phyloP scores from a whole-genome alignment of 2,888 invertebrate genomes.

The Melanotus villosus region DNA sequence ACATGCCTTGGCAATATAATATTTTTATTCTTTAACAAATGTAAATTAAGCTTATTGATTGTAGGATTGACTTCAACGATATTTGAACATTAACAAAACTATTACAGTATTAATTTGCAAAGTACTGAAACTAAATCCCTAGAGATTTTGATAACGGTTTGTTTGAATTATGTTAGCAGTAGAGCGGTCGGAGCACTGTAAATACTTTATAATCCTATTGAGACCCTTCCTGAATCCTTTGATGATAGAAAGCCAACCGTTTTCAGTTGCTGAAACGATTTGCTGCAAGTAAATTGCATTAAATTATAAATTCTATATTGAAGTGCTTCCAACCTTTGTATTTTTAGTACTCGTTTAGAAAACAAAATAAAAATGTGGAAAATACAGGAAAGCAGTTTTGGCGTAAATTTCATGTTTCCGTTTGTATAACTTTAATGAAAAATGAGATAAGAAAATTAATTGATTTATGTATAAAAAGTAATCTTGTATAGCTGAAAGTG shows the following conservation, averaged over 20 bases:
- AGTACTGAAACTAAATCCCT: conserved; percentile 41
- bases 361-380: not conserved
- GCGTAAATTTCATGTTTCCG: too few relatives aligned
- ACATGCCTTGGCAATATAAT: too few relatives aligned
- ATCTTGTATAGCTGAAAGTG: too few relatives aligned
- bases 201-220: conserved; percentile 50
- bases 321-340: conserved; percentile 17
- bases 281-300: conserved; percentile 44
- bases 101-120: conserved; percentile 44
- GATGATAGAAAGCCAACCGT: conserved; percentile 47
- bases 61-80: not conserved
- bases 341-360: not conserved
- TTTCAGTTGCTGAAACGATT: conserved; percentile 43
- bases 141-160: conserved; percentile 45
- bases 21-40: too few relatives aligned
- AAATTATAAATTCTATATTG: conserved; percentile 35
- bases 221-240: conserved; percentile 46
- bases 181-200: conserved; percentile 43
- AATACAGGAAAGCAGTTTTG: too few relatives aligned
- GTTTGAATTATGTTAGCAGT: conserved; percentile 46
- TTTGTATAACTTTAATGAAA: too few relatives aligned
- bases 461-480: too few relatives aligned
- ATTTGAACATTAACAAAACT: conserved; percentile 37
- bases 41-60: too few relatives aligned
- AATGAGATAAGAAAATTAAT: too few relatives aligned